Evolutionary conservation across 2,113 vertebrate species (phyloP), one percentile per base, ranked within the genome.

Genomic region (Erythrocebus patas): DNA sequence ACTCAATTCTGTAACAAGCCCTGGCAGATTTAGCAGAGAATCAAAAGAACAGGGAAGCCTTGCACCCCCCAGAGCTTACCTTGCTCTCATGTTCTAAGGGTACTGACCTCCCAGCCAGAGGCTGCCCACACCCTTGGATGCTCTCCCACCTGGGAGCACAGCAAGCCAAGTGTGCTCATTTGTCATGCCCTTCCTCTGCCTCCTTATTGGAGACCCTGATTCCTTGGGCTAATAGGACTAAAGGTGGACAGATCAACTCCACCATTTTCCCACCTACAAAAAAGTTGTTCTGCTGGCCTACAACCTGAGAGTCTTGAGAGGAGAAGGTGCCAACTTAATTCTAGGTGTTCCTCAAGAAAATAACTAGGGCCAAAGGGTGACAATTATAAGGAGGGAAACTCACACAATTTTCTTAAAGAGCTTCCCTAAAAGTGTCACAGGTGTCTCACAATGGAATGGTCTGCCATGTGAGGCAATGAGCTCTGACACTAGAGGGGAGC

Each of bases 211-310:
- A 81, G 18, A 82, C n/a, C 66, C 70, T 84, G 90, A 78, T 12
- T 81, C n/a, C 68, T 93, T 61, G 43, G 23, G 38, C 27, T 92
- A 85, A 80, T n/a, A 59, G 50, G 43, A 75, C n/a, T 55, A 45
- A 82, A 88, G 38, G 50, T 27, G 20, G 50, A 45, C 82, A 35
- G 23, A 20, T 50, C 80, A 80, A 25, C 17, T 89, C 35, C n/a
- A 64, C 30, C 79, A 6, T 32, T 72, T 78, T 72, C 5, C 68
- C 4, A 35, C 38, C 35, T 92, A 27, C 30, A 48, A 57, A 96
- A 91, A 96, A 97, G 6, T 32, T 93, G 40, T 27, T 75, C 43
- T 82, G 79, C 48, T 86, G 43, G 66, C 81, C 86, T 76, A 72
- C 20, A 76, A 20, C 35, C 43, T 57, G 22, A 40, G 40, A 7